phyloP scores from a whole-genome alignment of 2,888 invertebrate species.

The Oasisia sp. region DNA sequence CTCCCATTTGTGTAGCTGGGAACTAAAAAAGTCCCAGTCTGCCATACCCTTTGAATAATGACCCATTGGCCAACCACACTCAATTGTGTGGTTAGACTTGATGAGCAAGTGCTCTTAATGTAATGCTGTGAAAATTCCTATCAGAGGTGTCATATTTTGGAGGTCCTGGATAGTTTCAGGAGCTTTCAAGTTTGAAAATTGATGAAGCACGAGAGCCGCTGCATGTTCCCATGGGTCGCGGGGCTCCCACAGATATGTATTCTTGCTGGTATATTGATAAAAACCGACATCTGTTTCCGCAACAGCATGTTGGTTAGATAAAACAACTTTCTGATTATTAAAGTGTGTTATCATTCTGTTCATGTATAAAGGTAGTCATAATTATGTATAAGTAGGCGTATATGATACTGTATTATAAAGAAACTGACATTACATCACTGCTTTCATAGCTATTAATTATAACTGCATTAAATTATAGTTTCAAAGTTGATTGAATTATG shows the following conservation, averaged over 20 bases:
- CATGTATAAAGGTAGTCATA: neutral
- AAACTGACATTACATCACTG: neutral
- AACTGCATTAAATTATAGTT: neutral
- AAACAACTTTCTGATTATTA: neutral
- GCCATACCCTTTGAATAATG: neutral
- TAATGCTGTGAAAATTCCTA: neutral
- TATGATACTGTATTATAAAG: too few species aligned
- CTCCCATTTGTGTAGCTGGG: neutral
- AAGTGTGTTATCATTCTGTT: neutral
- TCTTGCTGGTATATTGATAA: neutral
- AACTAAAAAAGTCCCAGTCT: neutral
- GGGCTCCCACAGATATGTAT: neutral
- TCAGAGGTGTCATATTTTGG: neutral
- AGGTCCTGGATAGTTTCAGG: conserved; percentile 6
- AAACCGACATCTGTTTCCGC: neutral
- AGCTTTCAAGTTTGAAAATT: neutral
- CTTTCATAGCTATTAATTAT: neutral
- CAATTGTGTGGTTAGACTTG: neutral
- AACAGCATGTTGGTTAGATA: neutral
- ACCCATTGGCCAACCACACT: neutral
- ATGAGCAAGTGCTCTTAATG: neutral
- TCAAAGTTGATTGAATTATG: neutral
- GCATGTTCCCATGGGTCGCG: neutral
- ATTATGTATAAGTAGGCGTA: too few species aligned
- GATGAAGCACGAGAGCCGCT: neutral